Conservation (phyloP, 1,140 invertebrate species). For the Drosophila pectinifera region DNA sequence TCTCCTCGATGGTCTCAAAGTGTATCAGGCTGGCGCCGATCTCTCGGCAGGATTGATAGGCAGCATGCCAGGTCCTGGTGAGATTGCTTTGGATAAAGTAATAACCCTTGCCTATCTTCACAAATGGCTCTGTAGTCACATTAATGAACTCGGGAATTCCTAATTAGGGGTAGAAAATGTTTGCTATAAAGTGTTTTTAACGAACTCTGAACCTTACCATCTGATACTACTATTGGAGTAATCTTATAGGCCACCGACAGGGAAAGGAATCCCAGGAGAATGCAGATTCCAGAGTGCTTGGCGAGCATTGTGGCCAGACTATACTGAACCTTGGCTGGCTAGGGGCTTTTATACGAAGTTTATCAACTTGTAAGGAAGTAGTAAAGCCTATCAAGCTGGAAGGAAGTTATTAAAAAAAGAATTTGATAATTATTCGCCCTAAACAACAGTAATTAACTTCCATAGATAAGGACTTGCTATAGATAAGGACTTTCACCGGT, state of each 20-base stretch:
- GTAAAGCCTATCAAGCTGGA: neutral
- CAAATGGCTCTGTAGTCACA: conserved; percentile 3
- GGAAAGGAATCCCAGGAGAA: neutral
- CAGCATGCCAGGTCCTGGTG: neutral
- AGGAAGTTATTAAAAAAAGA: neutral
- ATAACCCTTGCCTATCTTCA: conserved; percentile 13
- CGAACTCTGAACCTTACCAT: neutral
- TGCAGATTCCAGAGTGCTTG: neutral
- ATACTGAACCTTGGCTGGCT: no score
- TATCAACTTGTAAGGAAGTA: neutral
- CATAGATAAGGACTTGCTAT: no score
- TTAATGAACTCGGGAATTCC: conserved; percentile 2
- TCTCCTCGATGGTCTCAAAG: conserved; percentile 1
- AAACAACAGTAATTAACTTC: neutral
- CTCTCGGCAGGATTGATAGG: neutral
- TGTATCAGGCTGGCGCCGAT: neutral
- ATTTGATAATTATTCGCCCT: neutral
- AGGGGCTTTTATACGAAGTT: conserved; percentile 1
- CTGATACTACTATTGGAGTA: neutral
- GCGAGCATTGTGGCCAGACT: neutral
- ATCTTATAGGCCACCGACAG: conserved; percentile 5
- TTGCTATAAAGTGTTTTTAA: neutral
- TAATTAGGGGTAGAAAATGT: neutral
- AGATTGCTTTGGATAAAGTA: neutral
- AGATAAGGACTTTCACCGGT: neutral